Evolutionary conservation across 2,113 vertebrate species (phyloP).

Genomic region (Engystomops pustulosus): DNA sequence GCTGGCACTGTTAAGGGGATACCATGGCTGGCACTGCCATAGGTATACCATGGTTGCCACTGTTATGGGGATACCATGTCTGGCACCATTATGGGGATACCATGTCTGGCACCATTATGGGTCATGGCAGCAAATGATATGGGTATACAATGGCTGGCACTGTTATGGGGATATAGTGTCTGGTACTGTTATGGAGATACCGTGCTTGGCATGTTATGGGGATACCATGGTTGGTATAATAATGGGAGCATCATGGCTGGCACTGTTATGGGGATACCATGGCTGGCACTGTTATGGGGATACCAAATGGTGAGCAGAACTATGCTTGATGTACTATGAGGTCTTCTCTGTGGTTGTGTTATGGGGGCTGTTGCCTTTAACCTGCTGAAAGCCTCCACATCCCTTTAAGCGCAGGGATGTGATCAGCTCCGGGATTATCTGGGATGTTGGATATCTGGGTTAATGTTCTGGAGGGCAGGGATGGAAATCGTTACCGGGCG

Average conservation of each 20-base stretch:
- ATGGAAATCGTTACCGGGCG: conserved; percentile 17
- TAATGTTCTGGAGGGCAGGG: neutral
- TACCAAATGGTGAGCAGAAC: too few species aligned
- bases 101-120: neutral
- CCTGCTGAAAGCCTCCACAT: neutral
- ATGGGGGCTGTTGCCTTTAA: neutral
- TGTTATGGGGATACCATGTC: neutral
- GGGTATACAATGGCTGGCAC: neutral
- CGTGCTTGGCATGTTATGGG: neutral
- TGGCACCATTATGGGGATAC: neutral
- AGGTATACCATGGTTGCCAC: neutral
- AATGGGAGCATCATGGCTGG: too few species aligned
- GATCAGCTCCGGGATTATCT: neutral
- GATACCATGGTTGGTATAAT: too few species aligned
- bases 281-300: too few species aligned
- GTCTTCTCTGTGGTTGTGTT: too few species aligned
- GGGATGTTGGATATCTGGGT: conserved; percentile 6
- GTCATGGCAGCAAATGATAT: neutral
- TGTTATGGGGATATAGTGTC: neutral
- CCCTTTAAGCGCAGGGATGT: neutral
- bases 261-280: too few species aligned
- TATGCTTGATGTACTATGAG: too few species aligned
- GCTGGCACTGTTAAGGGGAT: neutral
- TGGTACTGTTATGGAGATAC: neutral
- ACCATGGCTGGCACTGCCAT: neutral